phyloP scores from a whole-genome alignment of 2,888 invertebrate genomes.

The Osmoderma eremita region DNA sequence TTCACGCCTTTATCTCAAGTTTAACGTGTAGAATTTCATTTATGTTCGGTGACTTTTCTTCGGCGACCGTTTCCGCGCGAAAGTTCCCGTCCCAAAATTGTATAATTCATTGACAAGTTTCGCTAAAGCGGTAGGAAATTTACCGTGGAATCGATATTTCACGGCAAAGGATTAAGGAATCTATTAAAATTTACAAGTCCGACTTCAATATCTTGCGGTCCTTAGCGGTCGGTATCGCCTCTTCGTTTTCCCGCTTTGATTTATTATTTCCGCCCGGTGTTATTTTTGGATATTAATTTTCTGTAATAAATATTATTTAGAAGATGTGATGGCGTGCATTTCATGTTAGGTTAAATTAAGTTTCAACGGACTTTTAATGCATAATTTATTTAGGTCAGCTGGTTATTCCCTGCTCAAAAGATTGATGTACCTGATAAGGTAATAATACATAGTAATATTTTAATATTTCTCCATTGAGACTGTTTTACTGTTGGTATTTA shows the following conservation, averaged over 20 bases:
- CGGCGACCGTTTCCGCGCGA: background rate
- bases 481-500: background rate
- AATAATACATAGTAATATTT: conserved; percentile 6
- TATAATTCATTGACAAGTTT: conserved; percentile 19
- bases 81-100: background rate
- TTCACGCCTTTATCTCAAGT: conserved; percentile 30
- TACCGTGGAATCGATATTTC: conserved; percentile 24
- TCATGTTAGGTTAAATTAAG: conserved; percentile 28
- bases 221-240: background rate
- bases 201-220: conserved; percentile 19
- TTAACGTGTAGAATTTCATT: conserved; percentile 25
- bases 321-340: conserved; percentile 22
- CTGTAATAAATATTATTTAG: conserved; percentile 25
- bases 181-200: conserved; percentile 25
- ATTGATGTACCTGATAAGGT: conserved; percentile 11
- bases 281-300: conserved; percentile 31
- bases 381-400: conserved; percentile 31
- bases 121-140: conserved; percentile 4
- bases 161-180: conserved; percentile 15
- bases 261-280: conserved; percentile 14
- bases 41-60: conserved; percentile 12
- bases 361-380: conserved; percentile 30
- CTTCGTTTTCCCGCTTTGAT: conserved; percentile 11
- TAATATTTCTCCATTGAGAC: conserved; percentile 15
- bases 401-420: conserved; percentile 10